Evolutionary conservation across 2,797 vertebrate species (phyloP).

Genomic region (Pangasius sanitwongsei): DNA sequence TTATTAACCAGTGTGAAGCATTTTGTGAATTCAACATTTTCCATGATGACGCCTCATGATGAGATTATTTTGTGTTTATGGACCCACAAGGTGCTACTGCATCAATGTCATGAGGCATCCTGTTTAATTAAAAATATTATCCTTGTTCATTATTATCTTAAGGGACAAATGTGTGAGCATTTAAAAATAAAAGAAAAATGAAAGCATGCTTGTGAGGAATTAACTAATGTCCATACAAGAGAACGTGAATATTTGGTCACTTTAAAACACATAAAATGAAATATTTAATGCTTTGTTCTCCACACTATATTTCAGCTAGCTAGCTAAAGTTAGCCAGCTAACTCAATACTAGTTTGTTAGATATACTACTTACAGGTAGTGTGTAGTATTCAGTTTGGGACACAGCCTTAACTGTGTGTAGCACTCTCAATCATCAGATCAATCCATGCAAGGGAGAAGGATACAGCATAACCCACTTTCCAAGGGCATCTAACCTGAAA

Average conservation of each 20-base stretch:
- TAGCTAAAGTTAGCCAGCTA: background rate
- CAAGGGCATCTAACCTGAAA: background rate
- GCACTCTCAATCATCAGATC: background rate
- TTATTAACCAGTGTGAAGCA: constrained; percentile 72
- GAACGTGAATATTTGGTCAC: background rate
- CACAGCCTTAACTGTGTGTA: background rate
- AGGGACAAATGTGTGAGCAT: background rate
- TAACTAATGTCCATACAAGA: background rate
- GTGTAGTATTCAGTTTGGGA: background rate
- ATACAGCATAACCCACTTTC: background rate
- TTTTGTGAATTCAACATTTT: constrained; percentile 67
- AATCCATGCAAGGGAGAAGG: background rate
- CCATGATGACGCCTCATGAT: constrained; percentile 34
- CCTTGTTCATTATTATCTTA: background rate
- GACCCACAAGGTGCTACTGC: background rate
- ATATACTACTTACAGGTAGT: background rate
- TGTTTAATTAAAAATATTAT: constrained; percentile 7
- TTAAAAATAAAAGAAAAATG: background rate
- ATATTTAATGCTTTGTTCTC: background rate
- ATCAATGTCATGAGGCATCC: constrained; percentile 22
- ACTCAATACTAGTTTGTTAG: background rate
- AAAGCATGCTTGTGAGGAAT: background rate
- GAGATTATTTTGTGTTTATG: constrained; percentile 30
- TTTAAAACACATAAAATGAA: background rate
- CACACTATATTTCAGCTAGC: background rate